Evolutionary conservation across 2,888 invertebrate genomes (phyloP).

Genomic region (Corythucha ciliata): DNA sequence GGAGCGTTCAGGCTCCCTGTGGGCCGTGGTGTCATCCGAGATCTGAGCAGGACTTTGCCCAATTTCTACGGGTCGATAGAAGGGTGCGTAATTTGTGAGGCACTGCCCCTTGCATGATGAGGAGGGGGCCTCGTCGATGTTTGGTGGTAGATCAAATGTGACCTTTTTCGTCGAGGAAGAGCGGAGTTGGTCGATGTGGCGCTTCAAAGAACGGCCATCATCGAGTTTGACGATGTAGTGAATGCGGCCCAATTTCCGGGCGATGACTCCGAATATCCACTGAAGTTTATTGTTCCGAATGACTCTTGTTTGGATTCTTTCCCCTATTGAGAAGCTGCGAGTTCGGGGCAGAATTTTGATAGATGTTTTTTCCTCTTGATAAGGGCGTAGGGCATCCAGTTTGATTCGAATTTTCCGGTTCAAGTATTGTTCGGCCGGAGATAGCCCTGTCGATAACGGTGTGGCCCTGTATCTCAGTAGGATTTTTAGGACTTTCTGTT

Average conservation of each 20-base stretch:
- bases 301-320: conserved; percentile 17
- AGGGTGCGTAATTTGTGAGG: too few species aligned
- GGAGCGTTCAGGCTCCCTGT: too few species aligned
- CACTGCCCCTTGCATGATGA: too few species aligned
- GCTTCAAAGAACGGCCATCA: conserved; percentile 11
- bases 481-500: conserved; percentile 4
- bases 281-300: conserved; percentile 13
- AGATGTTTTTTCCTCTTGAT: not conserved
- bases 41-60: too few species aligned
- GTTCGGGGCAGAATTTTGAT: too few species aligned
- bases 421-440: conserved; percentile 4
- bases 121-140: too few species aligned
- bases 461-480: conserved; percentile 5
- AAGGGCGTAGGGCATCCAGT: conserved; percentile 6
- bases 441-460: not conserved
- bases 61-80: too few species aligned
- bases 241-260: conserved; percentile 8
- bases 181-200: conserved; percentile 19
- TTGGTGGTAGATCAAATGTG: too few species aligned
- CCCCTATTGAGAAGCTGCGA: not conserved
- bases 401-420: conserved; percentile 8
- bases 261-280: conserved; percentile 18
- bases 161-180: too few species aligned
- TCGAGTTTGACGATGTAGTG: conserved; percentile 19
- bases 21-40: too few species aligned